Conservation (phyloP, 2,888 invertebrate genomes). For the Limenitis camilla region DNA sequence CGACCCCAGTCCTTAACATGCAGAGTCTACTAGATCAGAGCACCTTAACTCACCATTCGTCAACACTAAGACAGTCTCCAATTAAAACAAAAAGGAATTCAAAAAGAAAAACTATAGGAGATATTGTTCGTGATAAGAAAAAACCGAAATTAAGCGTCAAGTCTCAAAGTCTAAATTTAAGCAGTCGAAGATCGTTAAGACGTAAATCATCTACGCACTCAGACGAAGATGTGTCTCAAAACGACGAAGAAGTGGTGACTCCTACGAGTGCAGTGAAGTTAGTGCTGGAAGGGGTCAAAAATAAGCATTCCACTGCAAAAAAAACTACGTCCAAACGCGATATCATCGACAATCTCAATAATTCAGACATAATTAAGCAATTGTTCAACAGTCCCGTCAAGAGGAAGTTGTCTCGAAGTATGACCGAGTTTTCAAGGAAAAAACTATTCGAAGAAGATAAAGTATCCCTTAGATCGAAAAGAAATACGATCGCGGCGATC, state of each 20-base stretch:
- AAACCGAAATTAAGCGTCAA: conserved; percentile 26
- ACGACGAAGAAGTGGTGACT: conserved; percentile 43
- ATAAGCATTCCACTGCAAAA: conserved; percentile 65
- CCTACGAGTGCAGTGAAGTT: conserved; percentile 52
- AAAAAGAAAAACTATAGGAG: conserved; percentile 43
- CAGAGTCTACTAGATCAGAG: conserved; percentile 42
- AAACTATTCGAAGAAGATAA: conserved; percentile 43
- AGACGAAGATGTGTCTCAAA: conserved; percentile 30
- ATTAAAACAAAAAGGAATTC: conserved; percentile 24
- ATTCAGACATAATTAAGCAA: conserved; percentile 58
- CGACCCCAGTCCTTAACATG: conserved; percentile 55
- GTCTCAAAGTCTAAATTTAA: conserved; percentile 31
- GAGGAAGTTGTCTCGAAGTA: conserved; percentile 65
- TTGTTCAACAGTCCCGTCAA: conserved; percentile 67
- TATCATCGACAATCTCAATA: conserved; percentile 59
- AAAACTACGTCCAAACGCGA: conserved; percentile 64
- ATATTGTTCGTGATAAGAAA: conserved; percentile 26
- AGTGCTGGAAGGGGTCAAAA: conserved; percentile 56
- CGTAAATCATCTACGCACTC: conserved; percentile 25
- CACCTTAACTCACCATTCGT: conserved; percentile 35
- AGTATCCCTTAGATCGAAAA: conserved; percentile 27
- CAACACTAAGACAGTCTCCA: background rate
- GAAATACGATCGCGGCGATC: conserved; percentile 35
- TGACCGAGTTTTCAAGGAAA: conserved; percentile 56
- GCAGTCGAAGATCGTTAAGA: conserved; percentile 24